Evolutionary conservation across 2,888 invertebrate species (phyloP), one percentile per base, ranked within the genome.

Genomic region (Antheraea assamensis): DNA sequence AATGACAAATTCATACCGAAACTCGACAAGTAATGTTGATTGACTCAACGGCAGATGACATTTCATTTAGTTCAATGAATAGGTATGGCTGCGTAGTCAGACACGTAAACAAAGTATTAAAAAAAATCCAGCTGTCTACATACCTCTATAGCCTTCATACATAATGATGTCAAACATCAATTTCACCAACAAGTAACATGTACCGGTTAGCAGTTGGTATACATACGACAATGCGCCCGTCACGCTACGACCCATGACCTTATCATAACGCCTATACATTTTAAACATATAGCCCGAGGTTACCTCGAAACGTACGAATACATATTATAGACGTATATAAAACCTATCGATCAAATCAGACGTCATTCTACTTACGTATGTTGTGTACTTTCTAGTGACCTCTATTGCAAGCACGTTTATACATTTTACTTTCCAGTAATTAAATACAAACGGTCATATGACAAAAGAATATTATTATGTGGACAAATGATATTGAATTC

Each of bases 241-340:
- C 79, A 81, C 55, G 70, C 64, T 58, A 71, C 70, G 75, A 83
- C 81, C 89, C 88, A 83, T 89, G 88, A 89, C 85, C 87, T 88
- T 87, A 85, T 87, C 82, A 86, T 81, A 83, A 79, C 76, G 76
- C 79, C 76, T 79, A 78, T 80, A 83, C 77, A 80, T 80, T 78
- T 81, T 78, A 83, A 76, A 79, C 31, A 21, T 35, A 80, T 77
- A 75, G 74, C 77, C 78, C 83, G 85, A 88, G 88, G 89, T 78
- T 81, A 77, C 70, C 72, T 80, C 76, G 77, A 76, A 79, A 81
- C 81, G 75, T 81, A 81, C 78, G 72, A 42, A 13, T 42, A 42
- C 42, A 42, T 42, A 42, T 42, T 42, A 42, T 76, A 76, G 73
- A 30, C 61, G 61, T 64, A 30, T 30, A 64, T 27, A 27, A 64